Evolutionary conservation across 2,888 invertebrate genomes (phyloP), one percentile per base, ranked within the genome.

Genomic region (Eristalis intricaria): DNA sequence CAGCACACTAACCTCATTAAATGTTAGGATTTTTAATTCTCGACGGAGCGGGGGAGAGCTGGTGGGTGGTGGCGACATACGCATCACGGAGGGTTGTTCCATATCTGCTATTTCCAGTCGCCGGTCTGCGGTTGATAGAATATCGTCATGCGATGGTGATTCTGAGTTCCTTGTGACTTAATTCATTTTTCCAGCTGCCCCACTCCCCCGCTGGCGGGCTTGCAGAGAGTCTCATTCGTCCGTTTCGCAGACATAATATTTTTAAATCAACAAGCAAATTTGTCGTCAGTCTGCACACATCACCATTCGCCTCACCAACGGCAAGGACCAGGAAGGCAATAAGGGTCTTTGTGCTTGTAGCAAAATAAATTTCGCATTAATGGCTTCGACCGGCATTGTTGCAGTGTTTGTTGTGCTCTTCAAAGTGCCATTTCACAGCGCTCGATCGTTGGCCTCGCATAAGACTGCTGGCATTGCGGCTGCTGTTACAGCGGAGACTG

Each of bases 1-100:
- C 65, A 38, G 56, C 86, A 83, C 74, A 83, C 83, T 75, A 78
- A 83, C 78, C 86, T 86, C 86, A 86, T 86, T 86, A 75, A 83
- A 86, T 83, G 66, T 43, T 61, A 32, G 43, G 74, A 75, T 74
- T 83, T 83, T 75, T 83, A 83, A 83, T 86, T 83, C 65, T 15
- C 61, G 19, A 29, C 74, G 69, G 78, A 38, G 68, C 61, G 70
- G n/a, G 40, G 29, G 13, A 22, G 60, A 22, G 58, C 23, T 58
- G 38, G 11, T 10, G 11, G 38, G 11, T 8, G 15, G 4, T 4
- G 40, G 1, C 13, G 43, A n/a, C 43, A 15, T n/a, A 43, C 43
- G 13, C 43, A n/a, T 43, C 15, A 4, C 43, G n/a, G 43, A n/a
- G 43, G 43, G n/a, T n/a, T 15, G 43, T n/a, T 43, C n/a, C 15